phyloP scores from a whole-genome alignment of 2,888 invertebrate genomes.

The Mythimna albipuncta region DNA sequence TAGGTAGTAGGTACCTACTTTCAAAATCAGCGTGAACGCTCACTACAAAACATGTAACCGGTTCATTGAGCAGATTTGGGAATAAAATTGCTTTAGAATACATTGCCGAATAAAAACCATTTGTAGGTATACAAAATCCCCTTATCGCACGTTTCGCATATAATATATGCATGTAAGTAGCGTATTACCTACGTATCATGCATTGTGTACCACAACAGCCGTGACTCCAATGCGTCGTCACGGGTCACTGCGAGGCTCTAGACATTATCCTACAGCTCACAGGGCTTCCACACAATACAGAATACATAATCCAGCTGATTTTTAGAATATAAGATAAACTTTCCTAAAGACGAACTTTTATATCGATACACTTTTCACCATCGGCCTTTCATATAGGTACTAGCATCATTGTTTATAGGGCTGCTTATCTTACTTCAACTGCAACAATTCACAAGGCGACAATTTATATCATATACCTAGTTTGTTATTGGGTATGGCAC shows the following conservation, averaged over 20 bases:
- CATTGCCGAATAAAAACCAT: constrained; percentile 39
- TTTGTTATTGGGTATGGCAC: neutral
- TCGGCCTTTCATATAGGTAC: neutral
- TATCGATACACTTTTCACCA: neutral
- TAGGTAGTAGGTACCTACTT: constrained; percentile 6
- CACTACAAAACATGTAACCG: constrained; percentile 8
- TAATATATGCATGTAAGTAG: constrained; percentile 40
- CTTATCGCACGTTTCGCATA: constrained; percentile 44
- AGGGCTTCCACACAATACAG: constrained; percentile 44
- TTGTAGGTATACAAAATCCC: constrained; percentile 37
- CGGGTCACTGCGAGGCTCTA: constrained; percentile 76
- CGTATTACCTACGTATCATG: constrained; percentile 54
- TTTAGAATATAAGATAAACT: neutral
- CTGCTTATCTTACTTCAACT: neutral
- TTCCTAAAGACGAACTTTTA: neutral
- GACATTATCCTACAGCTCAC: constrained; percentile 59
- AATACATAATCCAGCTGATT: neutral
- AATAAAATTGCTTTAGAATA: constrained; percentile 47
- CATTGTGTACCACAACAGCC: constrained; percentile 66
- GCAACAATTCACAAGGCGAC: neutral
- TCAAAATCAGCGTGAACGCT: constrained; percentile 6
- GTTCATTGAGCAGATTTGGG: constrained; percentile 51
- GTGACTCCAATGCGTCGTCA: constrained; percentile 78
- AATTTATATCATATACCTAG: neutral
- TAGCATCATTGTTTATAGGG: neutral